Conservation (phyloP, 2,888 invertebrate species). For the Zaprionus obscuricornis region DNA sequence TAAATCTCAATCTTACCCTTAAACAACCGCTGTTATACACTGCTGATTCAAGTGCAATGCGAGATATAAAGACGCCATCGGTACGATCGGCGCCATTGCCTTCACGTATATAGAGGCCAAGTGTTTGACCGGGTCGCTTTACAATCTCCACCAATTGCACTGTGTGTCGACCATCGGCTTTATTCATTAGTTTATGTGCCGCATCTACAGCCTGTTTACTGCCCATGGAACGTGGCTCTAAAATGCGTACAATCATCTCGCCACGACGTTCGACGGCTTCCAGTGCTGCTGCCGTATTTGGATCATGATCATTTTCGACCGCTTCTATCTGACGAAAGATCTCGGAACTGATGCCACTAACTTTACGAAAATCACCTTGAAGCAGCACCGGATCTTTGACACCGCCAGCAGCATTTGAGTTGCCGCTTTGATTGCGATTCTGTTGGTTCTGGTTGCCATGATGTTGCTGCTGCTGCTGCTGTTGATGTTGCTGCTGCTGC, state of each 20-base stretch:
- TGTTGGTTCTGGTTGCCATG: constrained; percentile 84
- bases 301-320: constrained; percentile 97
- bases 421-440: constrained; percentile 59
- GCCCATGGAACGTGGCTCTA: constrained; percentile 94
- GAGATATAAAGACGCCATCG: constrained; percentile 98
- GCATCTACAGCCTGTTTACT: constrained; percentile 93
- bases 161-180: constrained; percentile 87
- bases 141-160: constrained; percentile 98
- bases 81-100: constrained; percentile 98
- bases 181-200: constrained; percentile 91
- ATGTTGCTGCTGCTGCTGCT: constrained; percentile 66
- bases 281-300: constrained; percentile 95
- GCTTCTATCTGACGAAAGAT: constrained; percentile 98
- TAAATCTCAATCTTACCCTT: constrained; percentile 85
- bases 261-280: constrained; percentile 96
- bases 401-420: constrained; percentile 69
- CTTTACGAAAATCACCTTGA: constrained; percentile 97
- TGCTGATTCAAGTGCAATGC: constrained; percentile 96
- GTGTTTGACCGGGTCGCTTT: constrained; percentile 98
- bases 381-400: constrained; percentile 89
- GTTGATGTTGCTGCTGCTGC: too few relatives aligned
- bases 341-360: constrained; percentile 97
- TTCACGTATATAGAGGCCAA: constrained; percentile 98
- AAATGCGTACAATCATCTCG: constrained; percentile 96
- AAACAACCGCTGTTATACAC: constrained; percentile 98